Percentiles rank a stretch among this genome's conserved stretches.
These are phyloP conservation scores for Xenentodon cancila DNA, from an alignment of 2,797 vertebrate species.

Conservation along the genomic window DNA sequence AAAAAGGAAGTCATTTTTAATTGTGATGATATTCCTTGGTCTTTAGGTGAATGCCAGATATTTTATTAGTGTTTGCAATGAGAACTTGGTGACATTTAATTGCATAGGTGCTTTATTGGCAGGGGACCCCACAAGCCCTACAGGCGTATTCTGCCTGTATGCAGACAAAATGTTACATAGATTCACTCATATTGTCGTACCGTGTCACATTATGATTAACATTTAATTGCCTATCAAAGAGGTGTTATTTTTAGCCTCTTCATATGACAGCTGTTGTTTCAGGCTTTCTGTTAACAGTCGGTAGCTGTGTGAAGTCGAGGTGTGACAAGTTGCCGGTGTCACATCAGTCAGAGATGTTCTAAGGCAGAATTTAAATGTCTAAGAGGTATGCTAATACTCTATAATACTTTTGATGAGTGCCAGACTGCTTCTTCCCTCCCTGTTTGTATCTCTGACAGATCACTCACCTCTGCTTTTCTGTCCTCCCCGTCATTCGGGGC, in stretches of 20 bases:
- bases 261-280: conserved; percentile 28
- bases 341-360: conserved; percentile 38
- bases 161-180: conserved; percentile 47
- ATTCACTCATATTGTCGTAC: conserved; percentile 37
- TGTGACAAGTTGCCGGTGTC: conserved; percentile 44
- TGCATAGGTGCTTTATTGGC: conserved; percentile 56
- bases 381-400: conserved; percentile 51
- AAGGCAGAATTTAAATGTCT: conserved; percentile 42
- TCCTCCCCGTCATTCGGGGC: conserved; percentile 32
- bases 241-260: conserved; percentile 37
- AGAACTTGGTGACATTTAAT: conserved; percentile 60
- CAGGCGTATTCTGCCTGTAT: conserved; percentile 34
- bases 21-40: conserved; percentile 51
- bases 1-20: too few species aligned
- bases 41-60: conserved; percentile 60
- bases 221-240: conserved; percentile 43
- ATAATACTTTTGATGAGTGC: conserved; percentile 54
- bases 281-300: conserved; percentile 8
- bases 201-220: conserved; percentile 56
- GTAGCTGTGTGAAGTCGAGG: conserved; percentile 13
- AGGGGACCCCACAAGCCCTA: conserved; percentile 19
- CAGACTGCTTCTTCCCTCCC: conserved; percentile 17
- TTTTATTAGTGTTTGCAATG: conserved; percentile 62
- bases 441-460: conserved; percentile 22
- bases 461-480: conserved; percentile 19